phyloP scores from a whole-genome alignment of 2,888 invertebrate genomes.

The Leptinotarsa juncta region DNA sequence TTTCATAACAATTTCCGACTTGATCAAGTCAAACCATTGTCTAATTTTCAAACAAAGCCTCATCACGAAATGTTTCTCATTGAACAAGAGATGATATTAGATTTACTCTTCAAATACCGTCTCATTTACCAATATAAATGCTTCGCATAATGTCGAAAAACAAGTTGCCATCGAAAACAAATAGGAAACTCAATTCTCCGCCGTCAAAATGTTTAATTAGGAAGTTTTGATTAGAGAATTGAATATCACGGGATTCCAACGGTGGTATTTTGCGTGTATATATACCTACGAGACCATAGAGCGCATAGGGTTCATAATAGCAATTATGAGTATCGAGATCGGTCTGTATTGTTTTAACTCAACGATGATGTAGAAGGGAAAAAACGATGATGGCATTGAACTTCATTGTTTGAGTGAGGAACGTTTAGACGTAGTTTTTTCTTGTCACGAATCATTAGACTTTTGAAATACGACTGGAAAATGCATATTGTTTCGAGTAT shows the following conservation, averaged over 20 bases:
- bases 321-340: conserved; percentile 11
- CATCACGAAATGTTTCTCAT: neutral
- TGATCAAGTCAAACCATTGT: too few species aligned
- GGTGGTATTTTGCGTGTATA: conserved; percentile 18
- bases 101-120: conserved; percentile 6
- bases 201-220: conserved; percentile 46
- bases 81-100: neutral
- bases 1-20: too few species aligned
- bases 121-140: conserved; percentile 15
- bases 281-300: conserved; percentile 14
- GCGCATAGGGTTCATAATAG: neutral
- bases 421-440: too few species aligned
- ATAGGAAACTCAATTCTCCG: conserved; percentile 37
- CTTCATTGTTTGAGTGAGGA: too few species aligned
- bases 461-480: too few species aligned
- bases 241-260: conserved; percentile 41
- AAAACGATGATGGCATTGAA: neutral
- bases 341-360: conserved; percentile 12
- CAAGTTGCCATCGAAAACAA: conserved; percentile 42
- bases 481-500: too few species aligned
- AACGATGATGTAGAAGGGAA: neutral
- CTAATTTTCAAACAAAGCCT: neutral
- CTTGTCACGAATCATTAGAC: too few species aligned
- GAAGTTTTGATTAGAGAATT: conserved; percentile 48
- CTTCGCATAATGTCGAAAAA: conserved; percentile 26